A percentile compares a stretch with the other conserved stretches of the same genome.
Conservation (phyloP, 2,113 vertebrate species). For the Artemisiospiza belli region DNA sequence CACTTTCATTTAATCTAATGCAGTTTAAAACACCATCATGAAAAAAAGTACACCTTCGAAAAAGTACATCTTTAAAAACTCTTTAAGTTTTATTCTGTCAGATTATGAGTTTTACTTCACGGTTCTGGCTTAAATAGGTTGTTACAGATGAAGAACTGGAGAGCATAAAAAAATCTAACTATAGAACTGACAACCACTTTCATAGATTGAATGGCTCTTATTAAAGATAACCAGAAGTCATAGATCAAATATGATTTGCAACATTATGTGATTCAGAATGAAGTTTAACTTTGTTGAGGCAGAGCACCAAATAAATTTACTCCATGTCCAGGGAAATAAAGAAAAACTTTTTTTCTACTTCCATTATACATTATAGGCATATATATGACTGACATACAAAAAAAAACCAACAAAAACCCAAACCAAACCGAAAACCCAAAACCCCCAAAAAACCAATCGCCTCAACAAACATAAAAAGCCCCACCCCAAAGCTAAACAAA, state of each 20-base stretch:
- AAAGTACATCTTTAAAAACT: background rate
- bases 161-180: background rate
- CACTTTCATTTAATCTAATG: background rate
- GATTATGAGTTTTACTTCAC: background rate
- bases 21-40: background rate
- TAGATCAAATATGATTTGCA: background rate
- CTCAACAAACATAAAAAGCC: background rate
- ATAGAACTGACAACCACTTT: background rate
- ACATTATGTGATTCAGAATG: background rate
- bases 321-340: background rate
- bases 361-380: background rate
- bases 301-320: background rate
- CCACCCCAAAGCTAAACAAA: too few relatives aligned
- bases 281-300: background rate
- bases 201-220: background rate
- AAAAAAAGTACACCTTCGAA: background rate
- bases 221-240: background rate
- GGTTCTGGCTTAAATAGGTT: background rate
- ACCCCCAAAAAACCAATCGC: rapidly evolving
- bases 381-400: background rate
- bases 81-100: background rate
- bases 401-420: background rate
- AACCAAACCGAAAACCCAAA: background rate
- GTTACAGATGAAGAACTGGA: background rate
- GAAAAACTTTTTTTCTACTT: background rate